Conservation (phyloP, 2,888 invertebrate genomes). For the Carcina quercana region DNA sequence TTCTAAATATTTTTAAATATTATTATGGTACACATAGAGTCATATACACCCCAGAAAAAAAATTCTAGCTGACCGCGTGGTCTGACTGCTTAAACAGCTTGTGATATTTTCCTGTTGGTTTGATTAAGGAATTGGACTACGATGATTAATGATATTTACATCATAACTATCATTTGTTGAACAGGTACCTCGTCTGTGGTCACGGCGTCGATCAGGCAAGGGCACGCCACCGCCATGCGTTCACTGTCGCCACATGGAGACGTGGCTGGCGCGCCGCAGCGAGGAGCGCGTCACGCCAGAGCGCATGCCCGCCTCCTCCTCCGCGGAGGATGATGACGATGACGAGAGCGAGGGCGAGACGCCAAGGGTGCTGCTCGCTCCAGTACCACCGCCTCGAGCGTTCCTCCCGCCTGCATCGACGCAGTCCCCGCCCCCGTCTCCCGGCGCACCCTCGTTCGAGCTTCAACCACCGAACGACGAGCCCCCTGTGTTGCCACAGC, state of each 20-base stretch:
- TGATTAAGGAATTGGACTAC: too few species aligned
- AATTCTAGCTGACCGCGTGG: too few species aligned
- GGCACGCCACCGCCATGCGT: conserved; percentile 82
- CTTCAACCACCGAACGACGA: conserved; percentile 69
- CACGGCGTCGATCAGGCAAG: conserved; percentile 77
- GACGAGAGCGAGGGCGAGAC: conserved; percentile 60
- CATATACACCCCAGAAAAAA: too few species aligned
- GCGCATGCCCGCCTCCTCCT: conserved; percentile 46
- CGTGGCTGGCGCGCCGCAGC: conserved; percentile 76
- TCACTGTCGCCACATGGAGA: conserved; percentile 85
- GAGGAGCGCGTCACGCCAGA: conserved; percentile 58
- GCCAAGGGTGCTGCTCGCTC: conserved; percentile 79
- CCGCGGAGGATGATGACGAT: conserved; percentile 66
- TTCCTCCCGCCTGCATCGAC: conserved; percentile 40
- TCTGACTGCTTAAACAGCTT: too few species aligned
- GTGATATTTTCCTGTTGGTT: too few species aligned
- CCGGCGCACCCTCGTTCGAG: conserved; percentile 73
- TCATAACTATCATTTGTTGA: conserved; percentile 7
- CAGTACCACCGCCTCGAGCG: conserved; percentile 62
- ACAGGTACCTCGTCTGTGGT: conserved; percentile 78
- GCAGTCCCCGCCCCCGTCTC: conserved; percentile 70
- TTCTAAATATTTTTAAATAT: too few species aligned
- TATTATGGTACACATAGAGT: too few species aligned
- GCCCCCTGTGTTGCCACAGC: conserved; percentile 56
- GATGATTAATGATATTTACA: background rate